phyloP scores from a whole-genome alignment of 2,888 invertebrate genomes.

The Saturnia pavonia region DNA sequence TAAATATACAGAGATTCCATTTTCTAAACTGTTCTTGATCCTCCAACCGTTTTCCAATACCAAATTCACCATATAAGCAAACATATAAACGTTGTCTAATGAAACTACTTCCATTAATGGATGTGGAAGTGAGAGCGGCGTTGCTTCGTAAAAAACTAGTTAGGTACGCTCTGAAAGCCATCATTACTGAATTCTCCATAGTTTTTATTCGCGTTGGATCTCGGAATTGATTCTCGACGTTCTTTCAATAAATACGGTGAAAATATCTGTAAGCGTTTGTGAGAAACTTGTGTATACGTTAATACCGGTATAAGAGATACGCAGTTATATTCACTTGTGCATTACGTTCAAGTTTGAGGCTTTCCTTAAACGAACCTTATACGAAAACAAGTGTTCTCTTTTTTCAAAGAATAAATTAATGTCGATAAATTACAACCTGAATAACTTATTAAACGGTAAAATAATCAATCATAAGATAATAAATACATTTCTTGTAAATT shows the following conservation, averaged over 20 bases:
- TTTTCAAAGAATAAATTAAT: too few species aligned
- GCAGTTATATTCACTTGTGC: not conserved
- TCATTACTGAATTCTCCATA: conserved; percentile 69
- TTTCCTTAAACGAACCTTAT: not conserved
- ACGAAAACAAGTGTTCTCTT: not conserved
- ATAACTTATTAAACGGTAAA: too few species aligned
- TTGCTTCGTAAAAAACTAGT: conserved; percentile 57
- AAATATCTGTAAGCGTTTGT: conserved; percentile 13
- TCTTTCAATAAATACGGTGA: conserved; percentile 38
- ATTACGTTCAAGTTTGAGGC: not conserved
- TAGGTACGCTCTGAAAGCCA: conserved; percentile 61
- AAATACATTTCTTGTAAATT: too few species aligned
- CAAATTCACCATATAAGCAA: conserved; percentile 38
- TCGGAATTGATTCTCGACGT: conserved; percentile 49
- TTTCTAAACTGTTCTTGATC: conserved; percentile 26
- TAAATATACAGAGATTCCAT: not conserved
- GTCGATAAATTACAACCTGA: too few species aligned
- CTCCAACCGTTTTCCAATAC: conserved; percentile 30
- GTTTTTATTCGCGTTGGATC: conserved; percentile 58
- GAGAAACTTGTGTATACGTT: conserved; percentile 22
- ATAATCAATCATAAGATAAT: too few species aligned
- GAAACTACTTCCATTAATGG: conserved; percentile 51
- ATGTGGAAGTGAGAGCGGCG: conserved; percentile 51
- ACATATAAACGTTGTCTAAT: conserved; percentile 43
- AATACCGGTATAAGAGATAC: not conserved